Base-by-base conservation (phyloP, 2,113 vertebrate species). In the Bolborhynchus lineola region DNA sequence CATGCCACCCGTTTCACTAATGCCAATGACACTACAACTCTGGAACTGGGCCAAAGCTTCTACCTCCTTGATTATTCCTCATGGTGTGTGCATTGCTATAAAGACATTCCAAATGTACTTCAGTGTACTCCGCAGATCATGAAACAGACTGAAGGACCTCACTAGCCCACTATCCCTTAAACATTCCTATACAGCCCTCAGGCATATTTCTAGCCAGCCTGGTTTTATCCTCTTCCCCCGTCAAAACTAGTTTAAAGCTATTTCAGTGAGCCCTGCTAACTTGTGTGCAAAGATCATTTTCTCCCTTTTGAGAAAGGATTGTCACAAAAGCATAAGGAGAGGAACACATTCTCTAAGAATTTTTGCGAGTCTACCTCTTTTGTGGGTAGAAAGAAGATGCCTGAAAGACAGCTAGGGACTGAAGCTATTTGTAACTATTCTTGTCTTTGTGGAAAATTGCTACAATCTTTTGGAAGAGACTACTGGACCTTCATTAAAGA, bases 1-100 rank as follows among this genome's bases (percentile, higher is more conserved):
- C 33, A 62, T 53, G 15, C 12, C 44, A 75, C 19, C 37, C 50
- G 13, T 77, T 68, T 25, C 4, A 2, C 25, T 31, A 68, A 20
- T 31, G 44, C 8, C 14, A 29, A 5, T 18, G 50, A 41, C 11
- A 44, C 23, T 2, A 1, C 21, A 67, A n/a, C 41, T 59, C 42
- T 68, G 24, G 19, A 25, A 35, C 15, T 35, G 19, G 23, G 7
- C 18, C 29, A 57, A 67, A 67, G 35, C 29, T 55, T 55, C 82
- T 49, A 41, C 35, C 26, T 64, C 25, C 57, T 44, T 52, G 20
- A 53, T 64, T 44, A 46, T 21, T 53, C 29, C 14, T 80, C 16
- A n/a, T 42, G 49, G 7, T 47, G 25, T 7, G 0, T 3, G 1
- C 16, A 9, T 60, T 52, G 39, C 9, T 7, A n/a, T 24, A 80